Base-by-base conservation (phyloP, 2,797 vertebrate genomes). In the Morus bassanus region DNA sequence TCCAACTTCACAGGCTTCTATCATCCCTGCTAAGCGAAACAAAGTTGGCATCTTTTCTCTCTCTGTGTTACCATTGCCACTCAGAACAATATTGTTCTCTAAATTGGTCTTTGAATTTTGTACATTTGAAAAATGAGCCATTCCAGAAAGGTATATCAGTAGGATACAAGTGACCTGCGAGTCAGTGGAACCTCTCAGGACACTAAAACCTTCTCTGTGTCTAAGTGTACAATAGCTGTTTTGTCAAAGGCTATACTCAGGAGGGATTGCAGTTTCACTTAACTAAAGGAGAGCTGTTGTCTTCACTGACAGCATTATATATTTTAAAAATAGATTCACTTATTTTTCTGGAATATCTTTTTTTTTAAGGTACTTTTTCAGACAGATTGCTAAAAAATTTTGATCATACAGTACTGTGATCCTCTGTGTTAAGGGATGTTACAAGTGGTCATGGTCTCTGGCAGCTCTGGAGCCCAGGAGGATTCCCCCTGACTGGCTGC, bases 381-480 rank as follows among this genome's bases (percentile, higher is more conserved):
- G 18, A 27, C 6, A 50, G 23, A 61, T 46, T 37, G 18, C 27
- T 69, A 45, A 63, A 43, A 53, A 25, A 11, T 5, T 22, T 37
- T 84, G 30, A 48, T 77, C n/a, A 31, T 59, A 46, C 35, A 67
- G 37, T 56, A 35, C 15, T 18, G 9, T 79, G 54, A 21, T 35
- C 13, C 23, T 81, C 33, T 3, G 2, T 67, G 23, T 70, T 60
- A 39, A 39, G 18, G 13, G 8, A 3, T 45, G 10, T 60, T 75
- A 70, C 10, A 33, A 4, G 5, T 35, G 9, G 6, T 50, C 4
- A 0, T 2, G 2, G 11, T 15, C 3, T 67, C 41, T 76, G 46
- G 28, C 48, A 68, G 39, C 43, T 77, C 28, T 70, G 37, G 9
- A 67, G 13, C 31, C 35, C 0, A 0, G 16, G 19, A 8, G 2